Conservation (phyloP, 2,113 vertebrate species). For the Helogale parvula region DNA sequence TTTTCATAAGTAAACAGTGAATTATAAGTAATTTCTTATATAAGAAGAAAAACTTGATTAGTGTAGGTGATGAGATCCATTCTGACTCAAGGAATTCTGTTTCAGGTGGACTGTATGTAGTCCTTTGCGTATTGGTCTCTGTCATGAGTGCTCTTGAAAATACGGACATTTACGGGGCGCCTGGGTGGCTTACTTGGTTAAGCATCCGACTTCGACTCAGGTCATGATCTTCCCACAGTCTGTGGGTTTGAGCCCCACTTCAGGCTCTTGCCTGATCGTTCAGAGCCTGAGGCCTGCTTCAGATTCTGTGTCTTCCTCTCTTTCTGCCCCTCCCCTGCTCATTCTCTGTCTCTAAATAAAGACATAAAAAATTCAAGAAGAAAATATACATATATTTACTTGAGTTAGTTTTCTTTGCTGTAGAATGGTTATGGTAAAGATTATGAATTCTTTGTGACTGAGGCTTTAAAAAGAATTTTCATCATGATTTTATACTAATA, state of each 20-base stretch:
- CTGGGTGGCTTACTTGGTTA: too few relatives aligned
- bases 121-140: neutral
- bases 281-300: too few relatives aligned
- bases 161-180: neutral
- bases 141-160: neutral
- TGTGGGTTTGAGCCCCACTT: too few relatives aligned
- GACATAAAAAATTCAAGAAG: too few relatives aligned
- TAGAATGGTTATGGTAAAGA: neutral
- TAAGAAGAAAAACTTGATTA: neutral
- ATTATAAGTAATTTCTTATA: neutral
- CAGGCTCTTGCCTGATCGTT: too few relatives aligned
- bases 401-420: neutral
- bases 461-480: slow-evolving; percentile 12
- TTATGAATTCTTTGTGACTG: slow-evolving; percentile 5
- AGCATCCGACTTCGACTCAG: too few relatives aligned
- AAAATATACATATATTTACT: neutral
- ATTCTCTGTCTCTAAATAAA: too few relatives aligned
- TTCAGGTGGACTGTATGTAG: neutral
- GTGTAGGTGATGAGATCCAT: neutral
- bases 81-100: neutral
- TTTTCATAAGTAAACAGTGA: slow-evolving; percentile 7
- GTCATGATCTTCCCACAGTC: too few relatives aligned
- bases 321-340: too few relatives aligned
- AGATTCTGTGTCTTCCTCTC: too few relatives aligned
- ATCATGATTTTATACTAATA: neutral